These are phyloP conservation scores for Ceryle rudis DNA, from an alignment of 2,797 vertebrate genomes.

Conservation along the genomic window DNA sequence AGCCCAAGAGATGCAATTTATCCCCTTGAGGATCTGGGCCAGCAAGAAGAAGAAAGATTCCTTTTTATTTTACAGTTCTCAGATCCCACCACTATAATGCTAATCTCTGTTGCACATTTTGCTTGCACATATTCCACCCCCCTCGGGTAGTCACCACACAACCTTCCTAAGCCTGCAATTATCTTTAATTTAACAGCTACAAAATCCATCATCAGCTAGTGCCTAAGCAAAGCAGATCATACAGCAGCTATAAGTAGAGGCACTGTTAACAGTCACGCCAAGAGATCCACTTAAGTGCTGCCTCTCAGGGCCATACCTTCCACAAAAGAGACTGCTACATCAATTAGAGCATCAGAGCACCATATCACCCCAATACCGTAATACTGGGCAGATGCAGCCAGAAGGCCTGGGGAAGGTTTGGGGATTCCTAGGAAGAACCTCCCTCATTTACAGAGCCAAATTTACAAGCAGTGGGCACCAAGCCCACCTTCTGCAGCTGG, in stretches of 20 bases:
- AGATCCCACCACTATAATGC: not conserved
- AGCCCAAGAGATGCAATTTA: not conserved
- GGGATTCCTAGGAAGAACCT: not conserved
- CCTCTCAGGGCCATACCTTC: not conserved
- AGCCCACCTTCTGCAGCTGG: not conserved
- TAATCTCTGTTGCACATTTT: not conserved
- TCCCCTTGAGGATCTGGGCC: not conserved
- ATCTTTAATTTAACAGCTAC: constrained; percentile 20
- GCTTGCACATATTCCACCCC: not conserved
- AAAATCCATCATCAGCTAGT: not conserved
- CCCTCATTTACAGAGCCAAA: not conserved
- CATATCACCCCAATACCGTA: not conserved
- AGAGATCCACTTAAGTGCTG: not conserved
- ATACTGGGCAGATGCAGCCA: not conserved
- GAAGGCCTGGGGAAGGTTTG: not conserved
- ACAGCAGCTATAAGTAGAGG: not conserved
- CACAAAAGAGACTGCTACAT: not conserved
- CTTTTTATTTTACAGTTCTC: not conserved
- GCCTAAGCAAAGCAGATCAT: constrained; percentile 12
- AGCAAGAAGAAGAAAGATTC: not conserved
- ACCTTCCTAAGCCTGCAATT: constrained; percentile 40
- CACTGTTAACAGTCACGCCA: fast-evolving
- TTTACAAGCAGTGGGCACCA: not conserved
- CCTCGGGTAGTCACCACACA: constrained; percentile 26
- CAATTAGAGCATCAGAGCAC: not conserved